Conservation (phyloP, 2,113 vertebrate genomes). For the Ancistrus triradiatus region DNA sequence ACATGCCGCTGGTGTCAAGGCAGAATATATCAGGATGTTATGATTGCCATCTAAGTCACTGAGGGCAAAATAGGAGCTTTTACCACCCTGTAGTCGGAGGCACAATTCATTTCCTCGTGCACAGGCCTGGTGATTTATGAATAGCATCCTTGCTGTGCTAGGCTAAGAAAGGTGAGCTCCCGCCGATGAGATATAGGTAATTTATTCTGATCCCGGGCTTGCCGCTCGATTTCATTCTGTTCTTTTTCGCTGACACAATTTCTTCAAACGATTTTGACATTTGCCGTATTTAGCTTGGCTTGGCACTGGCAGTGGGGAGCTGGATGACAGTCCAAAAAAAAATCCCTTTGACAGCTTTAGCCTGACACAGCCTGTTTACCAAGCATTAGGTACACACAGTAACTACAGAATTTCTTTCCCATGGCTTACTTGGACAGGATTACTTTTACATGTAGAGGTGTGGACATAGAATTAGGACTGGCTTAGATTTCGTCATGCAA, state of each 20-base stretch:
- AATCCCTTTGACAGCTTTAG: no score
- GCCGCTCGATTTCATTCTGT: conserved; percentile 51
- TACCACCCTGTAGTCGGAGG: conserved; percentile 45
- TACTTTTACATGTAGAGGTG: no score
- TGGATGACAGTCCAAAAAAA: no score
- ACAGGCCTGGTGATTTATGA: conserved; percentile 57
- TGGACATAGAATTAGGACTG: no score
- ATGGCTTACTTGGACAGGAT: no score
- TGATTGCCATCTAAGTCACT: conserved; percentile 51
- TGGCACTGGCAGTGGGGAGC: not conserved
- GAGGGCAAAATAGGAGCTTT: conserved; percentile 44
- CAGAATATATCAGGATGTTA: conserved; percentile 50
- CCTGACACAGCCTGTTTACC: no score
- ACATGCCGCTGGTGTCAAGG: conserved; percentile 44
- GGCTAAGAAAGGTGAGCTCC: conserved; percentile 55
- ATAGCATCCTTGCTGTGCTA: conserved; percentile 47
- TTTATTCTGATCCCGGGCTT: conserved; percentile 58
- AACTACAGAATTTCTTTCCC: no score
- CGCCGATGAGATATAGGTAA: conserved; percentile 52
- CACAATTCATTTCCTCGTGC: conserved; percentile 55
- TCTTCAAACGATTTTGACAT: conserved; percentile 49
- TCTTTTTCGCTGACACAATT: conserved; percentile 49
- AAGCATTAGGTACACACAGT: no score
- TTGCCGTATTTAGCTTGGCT: conserved; percentile 14
- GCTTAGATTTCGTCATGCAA: no score